Conservation (phyloP, 2,113 vertebrate species). For the Tautogolabrus adspersus region DNA sequence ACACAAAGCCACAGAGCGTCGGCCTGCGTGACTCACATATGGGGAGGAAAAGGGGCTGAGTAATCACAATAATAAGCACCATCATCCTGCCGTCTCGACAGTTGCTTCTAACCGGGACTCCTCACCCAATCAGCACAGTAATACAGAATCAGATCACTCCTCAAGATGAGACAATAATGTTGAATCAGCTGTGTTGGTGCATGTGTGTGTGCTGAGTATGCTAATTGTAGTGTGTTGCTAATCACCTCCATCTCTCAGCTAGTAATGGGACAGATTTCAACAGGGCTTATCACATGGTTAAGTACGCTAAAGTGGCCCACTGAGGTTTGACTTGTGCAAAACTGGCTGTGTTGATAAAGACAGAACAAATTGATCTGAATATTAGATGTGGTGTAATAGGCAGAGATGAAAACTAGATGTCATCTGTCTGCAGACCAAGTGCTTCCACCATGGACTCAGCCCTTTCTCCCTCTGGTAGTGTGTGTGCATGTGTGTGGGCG, state of each 20-base stretch:
- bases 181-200: conserved; percentile 60
- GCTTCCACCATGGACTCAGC: conserved; percentile 45
- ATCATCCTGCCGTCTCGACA: conserved; percentile 73
- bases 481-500: conserved; percentile 1
- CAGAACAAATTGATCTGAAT: conserved; percentile 46
- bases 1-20: conserved; percentile 70
- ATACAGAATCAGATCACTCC: conserved; percentile 56
- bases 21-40: conserved; percentile 72
- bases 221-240: conserved; percentile 64
- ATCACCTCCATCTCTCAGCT: conserved; percentile 69
- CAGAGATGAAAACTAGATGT: conserved; percentile 69
- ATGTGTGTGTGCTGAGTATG: conserved; percentile 48
- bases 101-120: conserved; percentile 39
- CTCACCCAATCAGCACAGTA: conserved; percentile 34
- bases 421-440: conserved; percentile 46
- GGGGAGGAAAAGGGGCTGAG: conserved; percentile 76
- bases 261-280: conserved; percentile 62
- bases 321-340: conserved; percentile 53
- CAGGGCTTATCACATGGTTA: conserved; percentile 67
- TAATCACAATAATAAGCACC: conserved; percentile 76
- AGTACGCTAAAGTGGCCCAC: conserved; percentile 52
- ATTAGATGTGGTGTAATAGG: conserved; percentile 70
- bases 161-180: conserved; percentile 58
- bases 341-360: conserved; percentile 62
- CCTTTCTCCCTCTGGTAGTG: conserved; percentile 16